phyloP scores from a whole-genome alignment of 2,888 invertebrate species.

The Netelia fuscicornis region DNA sequence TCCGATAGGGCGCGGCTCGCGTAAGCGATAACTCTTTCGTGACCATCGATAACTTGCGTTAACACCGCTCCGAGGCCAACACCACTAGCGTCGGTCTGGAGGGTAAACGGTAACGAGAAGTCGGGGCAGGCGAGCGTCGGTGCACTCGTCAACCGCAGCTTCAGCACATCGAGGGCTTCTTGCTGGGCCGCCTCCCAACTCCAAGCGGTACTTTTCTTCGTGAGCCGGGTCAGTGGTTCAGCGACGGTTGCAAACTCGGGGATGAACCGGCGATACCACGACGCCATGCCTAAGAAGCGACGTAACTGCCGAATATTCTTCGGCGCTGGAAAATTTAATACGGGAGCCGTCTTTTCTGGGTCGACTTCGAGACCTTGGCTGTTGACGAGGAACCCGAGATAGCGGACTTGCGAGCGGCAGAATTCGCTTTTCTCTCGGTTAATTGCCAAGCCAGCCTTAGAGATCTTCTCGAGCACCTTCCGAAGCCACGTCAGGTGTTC shows the following conservation, averaged over 20 bases:
- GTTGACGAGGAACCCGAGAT: slow-evolving; percentile 59
- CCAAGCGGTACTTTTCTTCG: slow-evolving; percentile 59
- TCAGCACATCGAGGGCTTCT: slow-evolving; percentile 24
- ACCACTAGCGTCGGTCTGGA: slow-evolving; percentile 68
- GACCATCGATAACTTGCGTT: slow-evolving; percentile 66
- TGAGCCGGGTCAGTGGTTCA: slow-evolving; percentile 67
- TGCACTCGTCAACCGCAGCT: not conserved
- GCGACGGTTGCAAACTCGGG: slow-evolving; percentile 64
- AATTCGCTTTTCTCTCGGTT: slow-evolving; percentile 64
- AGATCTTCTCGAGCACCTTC: slow-evolving; percentile 22
- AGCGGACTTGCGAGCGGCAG: slow-evolving; percentile 48
- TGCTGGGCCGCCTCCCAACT: slow-evolving; percentile 39
- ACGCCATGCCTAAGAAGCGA: slow-evolving; percentile 73
- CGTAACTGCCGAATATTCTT: slow-evolving; percentile 59
- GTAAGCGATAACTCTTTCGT: slow-evolving; percentile 20
- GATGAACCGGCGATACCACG: slow-evolving; percentile 74
- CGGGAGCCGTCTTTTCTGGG: slow-evolving; percentile 42
- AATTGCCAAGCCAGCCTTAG: slow-evolving; percentile 23
- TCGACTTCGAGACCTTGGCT: slow-evolving; percentile 48
- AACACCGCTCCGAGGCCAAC: slow-evolving; percentile 67
- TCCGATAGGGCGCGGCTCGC: no score
- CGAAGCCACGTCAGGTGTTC: slow-evolving; percentile 56
- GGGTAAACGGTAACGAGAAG: slow-evolving; percentile 55
- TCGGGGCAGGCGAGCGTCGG: slow-evolving; percentile 45
- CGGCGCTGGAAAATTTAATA: slow-evolving; percentile 47